Evolutionary conservation across 2,888 invertebrate genomes (phyloP), one percentile per base, ranked within the genome.

Genomic region (Oligia strigilis): DNA sequence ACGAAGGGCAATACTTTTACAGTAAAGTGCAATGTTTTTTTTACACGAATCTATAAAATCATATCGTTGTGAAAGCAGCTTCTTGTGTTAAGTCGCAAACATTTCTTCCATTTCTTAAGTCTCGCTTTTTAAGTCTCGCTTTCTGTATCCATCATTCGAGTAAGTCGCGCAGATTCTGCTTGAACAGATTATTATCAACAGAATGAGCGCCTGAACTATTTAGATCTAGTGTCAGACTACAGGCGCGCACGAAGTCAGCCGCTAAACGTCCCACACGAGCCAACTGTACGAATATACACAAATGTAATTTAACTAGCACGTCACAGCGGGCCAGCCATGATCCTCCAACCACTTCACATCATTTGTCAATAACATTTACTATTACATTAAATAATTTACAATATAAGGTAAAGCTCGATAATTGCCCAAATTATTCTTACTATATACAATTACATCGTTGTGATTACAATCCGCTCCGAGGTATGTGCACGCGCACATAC

Each of bases 321-420:
- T 11, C 17, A 60, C 75, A 60, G 74, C 58, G 60, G 64, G 65
- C 70, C 70, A 19, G 14, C n/a, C 75, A 3, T 72, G 52, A 2
- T 29, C 49, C 64, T 36, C 52, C 67, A 43, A 64, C 67, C 40
- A 74, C 49, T 43, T 64, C 62, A 66, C 70, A n/a, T 67, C 49
- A 65, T 66, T 73, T 36, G 55, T 69, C 72, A 75, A 79, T 76
- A 81, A 76, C 75, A 78, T 83, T 88, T 49, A 78, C 77, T 83
- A 87, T 72, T 75, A 84, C 79, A 80, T 79, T 78, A 58, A 81
- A 80, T 43, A 86, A 86, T 89, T 64, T 81, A 90, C 87, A 80
- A 81, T 82, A 80, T 40, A 83, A 74, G 67, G 79, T 90, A 89
- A 89, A 89, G 89, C 89, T 89, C 89, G 82, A 87, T 88, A 89